Evolutionary conservation across 2,113 vertebrate species (phyloP), one percentile per base, ranked within the genome.

Genomic region (Sorex fumeus): DNA sequence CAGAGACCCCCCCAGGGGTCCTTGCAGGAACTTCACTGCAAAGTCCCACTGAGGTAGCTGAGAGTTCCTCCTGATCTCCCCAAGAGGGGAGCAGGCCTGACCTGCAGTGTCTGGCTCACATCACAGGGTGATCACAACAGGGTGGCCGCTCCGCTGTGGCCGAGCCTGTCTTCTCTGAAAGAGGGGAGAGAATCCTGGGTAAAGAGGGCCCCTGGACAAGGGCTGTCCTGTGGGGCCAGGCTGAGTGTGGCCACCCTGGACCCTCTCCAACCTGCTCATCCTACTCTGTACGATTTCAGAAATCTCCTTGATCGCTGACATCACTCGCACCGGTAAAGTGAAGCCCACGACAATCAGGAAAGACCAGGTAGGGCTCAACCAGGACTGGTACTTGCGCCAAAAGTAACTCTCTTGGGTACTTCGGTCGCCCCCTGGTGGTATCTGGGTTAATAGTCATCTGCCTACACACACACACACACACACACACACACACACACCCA

Each of bases 261-360:
- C 50, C 47, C n/a, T 85, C 19, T 8, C 79, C 71, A 80, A 18
- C 72, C 30, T 6, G 88, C 66, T 69, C 19, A 34, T 90, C 69
- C 76, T 28, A 21, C 30, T 91, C 40, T 36, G 6, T 23, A 6
- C 12, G 50, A 2, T 97, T 96, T 72, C 97, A 98, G 98, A 98
- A 9, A 34, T 98, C 64, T 97, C 97, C 47, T 91, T 98, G 96
- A 96, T 95, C 0, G 95, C 97, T 1, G 98, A 98, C 32, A 64
- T 93, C 79, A 94, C 32, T 93, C 97, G 98, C 9, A 97, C 79
- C 0, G 98, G 98, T 70, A 91, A 87, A 18, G 94, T 93, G 86
- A 97, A 86, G 16, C 47, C 43, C 0, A 30, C 40, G 0, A 18
- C 47, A 15, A 25, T 70, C 11, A 0, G 0, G 76, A 92, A 93